Evolutionary conservation across 2,888 invertebrate genomes (phyloP), one percentile per base, ranked within the genome.

Genomic region (Caenorhabditis plicata): DNA sequence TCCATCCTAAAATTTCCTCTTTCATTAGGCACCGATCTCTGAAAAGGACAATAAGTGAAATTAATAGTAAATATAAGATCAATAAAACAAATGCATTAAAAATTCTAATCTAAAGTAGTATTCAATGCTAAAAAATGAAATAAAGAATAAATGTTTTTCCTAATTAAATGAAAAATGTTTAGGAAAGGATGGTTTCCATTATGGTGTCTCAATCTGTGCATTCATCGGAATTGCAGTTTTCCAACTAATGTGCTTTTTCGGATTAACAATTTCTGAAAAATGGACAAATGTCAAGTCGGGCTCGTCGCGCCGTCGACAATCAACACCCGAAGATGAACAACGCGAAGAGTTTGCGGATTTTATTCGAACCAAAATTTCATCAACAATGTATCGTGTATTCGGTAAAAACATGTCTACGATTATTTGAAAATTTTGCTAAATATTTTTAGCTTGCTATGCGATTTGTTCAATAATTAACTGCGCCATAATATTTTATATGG

Each of bases 241-340:
- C 42, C 77, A 77, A 42, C 54, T 74, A 13, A 47, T 77, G 74
- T 77, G 74, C 49, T 77, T 78, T 60, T 76, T 77, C 42, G 65
- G 76, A 19, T 50, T 77, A 15, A 77, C 77, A 15, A 67, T 77
- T 9, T 77, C 77, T 4, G 67, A 70, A 32, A 64, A 65, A 13
- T 73, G 70, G 67, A 65, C 61, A 9, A 39, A 46, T 38, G 57
- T 49, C 8, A 52, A 61, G 23, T 50, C 55, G 42, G 55, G 55
- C 51, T 51, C 61, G 17, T 41, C 55, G 11, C 55, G 55, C 20
- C 51, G 55, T 42, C 19, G 48, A 25, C 47, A 49, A 31, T 52
- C 56, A 17, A 52, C 62, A 26, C n/a, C n/a, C n/a, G n/a, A n/a
- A n/a, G n/a, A n/a, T n/a, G n/a, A n/a, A n/a, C 52, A 53, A 13